phyloP scores from a whole-genome alignment of 1,140 invertebrate genomes.

The Scaptomyza pallida region DNA sequence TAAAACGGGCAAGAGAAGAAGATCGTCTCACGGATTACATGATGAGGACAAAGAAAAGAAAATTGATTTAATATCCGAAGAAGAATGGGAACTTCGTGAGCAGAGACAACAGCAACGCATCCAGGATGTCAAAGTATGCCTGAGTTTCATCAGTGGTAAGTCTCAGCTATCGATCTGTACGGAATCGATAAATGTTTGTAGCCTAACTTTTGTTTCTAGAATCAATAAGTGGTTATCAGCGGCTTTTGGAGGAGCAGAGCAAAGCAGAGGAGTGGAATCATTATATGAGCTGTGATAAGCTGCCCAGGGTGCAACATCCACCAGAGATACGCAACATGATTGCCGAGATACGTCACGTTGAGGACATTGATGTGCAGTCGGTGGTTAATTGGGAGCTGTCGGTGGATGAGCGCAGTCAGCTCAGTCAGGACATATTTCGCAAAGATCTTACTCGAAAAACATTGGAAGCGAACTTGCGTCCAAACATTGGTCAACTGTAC shows the following conservation, averaged over 20 bases:
- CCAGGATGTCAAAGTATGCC: constrained; percentile 44
- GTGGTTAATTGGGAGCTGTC: constrained; percentile 50
- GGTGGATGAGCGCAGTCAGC: constrained; percentile 50
- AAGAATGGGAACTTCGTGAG: constrained; percentile 40
- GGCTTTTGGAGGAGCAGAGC: constrained; percentile 22
- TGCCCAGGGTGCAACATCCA: constrained; percentile 55
- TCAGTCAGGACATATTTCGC: constrained; percentile 33
- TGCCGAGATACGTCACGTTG: constrained; percentile 31
- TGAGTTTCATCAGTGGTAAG: constrained; percentile 45
- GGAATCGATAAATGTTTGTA: not conserved
- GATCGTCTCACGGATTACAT: no score
- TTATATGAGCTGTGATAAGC: constrained; percentile 62
- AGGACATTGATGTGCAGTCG: not conserved
- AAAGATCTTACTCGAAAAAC: constrained; percentile 39
- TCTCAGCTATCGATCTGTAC: not conserved
- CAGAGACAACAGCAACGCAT: constrained; percentile 47
- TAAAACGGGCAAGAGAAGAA: not conserved
- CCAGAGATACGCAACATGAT: constrained; percentile 56
- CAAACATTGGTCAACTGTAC: constrained; percentile 58
- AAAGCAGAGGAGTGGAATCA: constrained; percentile 38
- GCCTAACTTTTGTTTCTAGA: constrained; percentile 15
- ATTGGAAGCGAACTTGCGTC: constrained; percentile 13
- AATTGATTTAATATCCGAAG: constrained; percentile 12
- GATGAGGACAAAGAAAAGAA: not conserved
- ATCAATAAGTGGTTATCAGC: constrained; percentile 29